Conservation (phyloP, 2,113 vertebrate species). For the Phylloscopus trochilus region DNA sequence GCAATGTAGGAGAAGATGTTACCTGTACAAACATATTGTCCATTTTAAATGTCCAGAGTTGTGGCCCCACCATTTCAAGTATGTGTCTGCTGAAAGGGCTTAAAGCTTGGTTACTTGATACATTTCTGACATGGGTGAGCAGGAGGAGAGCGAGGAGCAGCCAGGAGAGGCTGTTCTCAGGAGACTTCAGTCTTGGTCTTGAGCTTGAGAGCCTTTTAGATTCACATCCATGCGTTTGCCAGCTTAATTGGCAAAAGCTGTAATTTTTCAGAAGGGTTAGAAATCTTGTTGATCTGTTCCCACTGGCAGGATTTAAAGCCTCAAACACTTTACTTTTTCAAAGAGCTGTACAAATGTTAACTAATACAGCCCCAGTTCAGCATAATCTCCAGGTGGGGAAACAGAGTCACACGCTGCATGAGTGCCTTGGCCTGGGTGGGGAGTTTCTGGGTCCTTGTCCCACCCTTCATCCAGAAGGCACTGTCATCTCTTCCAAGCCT, state of each 20-base stretch:
- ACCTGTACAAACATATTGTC: background rate
- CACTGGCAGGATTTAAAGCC: conserved; percentile 48
- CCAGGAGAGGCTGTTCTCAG: conserved; percentile 14
- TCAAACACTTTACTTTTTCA: conserved; percentile 42
- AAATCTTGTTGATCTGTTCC: conserved; percentile 59
- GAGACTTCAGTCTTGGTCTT: conserved; percentile 3
- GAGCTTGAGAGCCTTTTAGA: conserved; percentile 44
- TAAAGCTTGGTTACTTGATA: background rate
- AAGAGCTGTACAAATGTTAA: conserved; percentile 37
- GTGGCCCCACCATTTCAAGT: background rate
- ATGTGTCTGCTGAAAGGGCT: background rate
- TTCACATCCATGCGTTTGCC: conserved; percentile 29
- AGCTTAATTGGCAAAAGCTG: conserved; percentile 62
- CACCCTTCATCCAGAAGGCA: background rate
- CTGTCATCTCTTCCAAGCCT: background rate
- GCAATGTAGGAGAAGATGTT: background rate
- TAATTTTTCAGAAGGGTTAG: conserved; percentile 56
- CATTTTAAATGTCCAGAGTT: background rate
- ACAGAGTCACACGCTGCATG: rapidly evolving
- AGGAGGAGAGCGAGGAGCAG: background rate
- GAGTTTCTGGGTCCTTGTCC: background rate
- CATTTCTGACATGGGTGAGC: background rate
- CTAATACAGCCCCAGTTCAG: background rate
- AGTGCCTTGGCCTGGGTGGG: background rate
- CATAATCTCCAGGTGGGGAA: background rate